Evolutionary conservation across 1,140 invertebrate species (phyloP).

Genomic region (Dendrolimus kikuchii): DNA sequence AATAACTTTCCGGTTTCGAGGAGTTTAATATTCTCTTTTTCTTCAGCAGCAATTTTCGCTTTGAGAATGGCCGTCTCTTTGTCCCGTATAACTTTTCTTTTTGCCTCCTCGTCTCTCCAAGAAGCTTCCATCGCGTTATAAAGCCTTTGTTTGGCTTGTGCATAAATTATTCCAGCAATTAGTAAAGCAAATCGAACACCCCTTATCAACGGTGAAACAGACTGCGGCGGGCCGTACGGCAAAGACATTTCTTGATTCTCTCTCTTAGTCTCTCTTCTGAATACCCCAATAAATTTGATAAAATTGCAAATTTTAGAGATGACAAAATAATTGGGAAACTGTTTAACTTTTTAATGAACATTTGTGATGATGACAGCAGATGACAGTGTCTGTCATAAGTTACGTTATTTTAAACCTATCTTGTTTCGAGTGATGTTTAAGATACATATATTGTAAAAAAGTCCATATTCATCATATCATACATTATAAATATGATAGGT

Average conservation of each 20-base stretch:
- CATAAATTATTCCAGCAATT: constrained; percentile 51
- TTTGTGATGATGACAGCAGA: too few species aligned
- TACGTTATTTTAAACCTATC: too few species aligned
- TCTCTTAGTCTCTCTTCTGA: too few species aligned
- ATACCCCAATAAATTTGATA: background rate
- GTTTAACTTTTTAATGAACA: too few species aligned
- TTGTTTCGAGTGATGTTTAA: too few species aligned
- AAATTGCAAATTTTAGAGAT: background rate
- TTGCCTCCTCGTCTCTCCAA: constrained; percentile 39
- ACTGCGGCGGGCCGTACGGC: constrained; percentile 45
- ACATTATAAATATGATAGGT: too few species aligned
- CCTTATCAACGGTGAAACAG: constrained; percentile 55
- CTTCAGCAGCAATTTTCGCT: constrained; percentile 42
- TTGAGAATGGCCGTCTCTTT: constrained; percentile 37
- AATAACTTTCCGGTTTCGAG: constrained; percentile 45
- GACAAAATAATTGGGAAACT: too few species aligned
- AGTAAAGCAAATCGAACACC: constrained; percentile 43
- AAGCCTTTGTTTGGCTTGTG: constrained; percentile 30
- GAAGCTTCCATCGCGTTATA: constrained; percentile 34
- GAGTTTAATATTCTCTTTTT: constrained; percentile 31
- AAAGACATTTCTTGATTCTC: constrained; percentile 24
- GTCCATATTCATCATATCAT: too few species aligned
- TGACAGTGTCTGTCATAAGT: too few species aligned
- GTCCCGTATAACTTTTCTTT: constrained; percentile 44
- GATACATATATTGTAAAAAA: too few species aligned